Conservation (phyloP, 2,797 vertebrate species). For the Molossus molossus region DNA sequence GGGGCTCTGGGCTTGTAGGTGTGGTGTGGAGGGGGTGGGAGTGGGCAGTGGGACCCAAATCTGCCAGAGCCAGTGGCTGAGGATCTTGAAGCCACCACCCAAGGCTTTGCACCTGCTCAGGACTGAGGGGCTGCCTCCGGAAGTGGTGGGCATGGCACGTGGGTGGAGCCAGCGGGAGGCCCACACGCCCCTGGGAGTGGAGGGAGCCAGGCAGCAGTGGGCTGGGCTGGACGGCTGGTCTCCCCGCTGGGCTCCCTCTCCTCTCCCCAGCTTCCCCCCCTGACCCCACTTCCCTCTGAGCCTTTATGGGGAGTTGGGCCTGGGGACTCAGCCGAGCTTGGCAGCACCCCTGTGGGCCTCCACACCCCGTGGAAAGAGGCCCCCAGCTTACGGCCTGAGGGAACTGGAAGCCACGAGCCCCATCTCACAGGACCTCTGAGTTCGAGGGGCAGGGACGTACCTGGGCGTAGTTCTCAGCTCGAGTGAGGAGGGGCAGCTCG, state of each 20-base stretch:
- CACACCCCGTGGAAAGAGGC: not conserved
- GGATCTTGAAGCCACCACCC: not conserved
- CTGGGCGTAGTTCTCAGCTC: conserved; percentile 99
- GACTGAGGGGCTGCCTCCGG: accelerated
- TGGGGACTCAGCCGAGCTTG: not conserved
- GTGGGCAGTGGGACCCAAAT: not conserved
- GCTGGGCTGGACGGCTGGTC: not conserved
- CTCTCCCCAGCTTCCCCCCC: not conserved
- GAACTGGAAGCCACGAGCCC: accelerated
- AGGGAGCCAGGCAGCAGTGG: accelerated
- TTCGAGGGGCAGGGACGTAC: conserved; percentile 85
- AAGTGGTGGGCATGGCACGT: accelerated
- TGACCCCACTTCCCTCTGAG: not conserved
- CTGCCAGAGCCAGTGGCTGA: not conserved
- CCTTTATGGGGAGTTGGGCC: not conserved
- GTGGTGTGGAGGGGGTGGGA: no score
- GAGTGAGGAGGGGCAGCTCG: conserved; percentile 96
- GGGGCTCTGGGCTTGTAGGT: not conserved
- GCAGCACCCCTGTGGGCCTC: accelerated
- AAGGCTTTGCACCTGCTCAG: not conserved
- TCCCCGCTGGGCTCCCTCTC: not conserved
- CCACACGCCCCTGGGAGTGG: accelerated
- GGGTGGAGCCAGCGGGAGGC: accelerated
- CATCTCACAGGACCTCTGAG: not conserved
- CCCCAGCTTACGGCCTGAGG: not conserved